Evolutionary conservation across 2,888 invertebrate genomes (phyloP).

Genomic region (Unio pictorum): DNA sequence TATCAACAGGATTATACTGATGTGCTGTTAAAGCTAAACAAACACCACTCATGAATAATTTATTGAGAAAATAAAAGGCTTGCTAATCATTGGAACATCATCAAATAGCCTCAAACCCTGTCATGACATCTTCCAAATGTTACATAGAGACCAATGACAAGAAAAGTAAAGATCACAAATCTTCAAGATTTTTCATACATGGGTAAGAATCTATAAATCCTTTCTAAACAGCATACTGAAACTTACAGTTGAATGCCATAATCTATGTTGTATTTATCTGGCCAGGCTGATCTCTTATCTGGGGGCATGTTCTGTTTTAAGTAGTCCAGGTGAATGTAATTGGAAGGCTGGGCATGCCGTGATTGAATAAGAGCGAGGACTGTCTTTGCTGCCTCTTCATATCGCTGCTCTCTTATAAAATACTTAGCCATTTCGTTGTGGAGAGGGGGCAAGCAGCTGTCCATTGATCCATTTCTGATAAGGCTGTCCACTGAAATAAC

Average conservation of each 20-base stretch:
- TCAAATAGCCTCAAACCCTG: no score
- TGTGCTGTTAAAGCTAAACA: no score
- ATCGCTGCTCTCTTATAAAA: constrained; percentile 21
- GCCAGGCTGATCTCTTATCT: constrained; percentile 18
- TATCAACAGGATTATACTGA: no score
- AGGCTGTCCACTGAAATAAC: constrained; percentile 24
- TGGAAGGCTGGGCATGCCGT: constrained; percentile 1
- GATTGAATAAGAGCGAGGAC: constrained; percentile 16
- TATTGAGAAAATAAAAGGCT: no score
- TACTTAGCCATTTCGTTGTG: constrained; percentile 23
- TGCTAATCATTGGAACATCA: no score
- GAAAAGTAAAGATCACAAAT: no score
- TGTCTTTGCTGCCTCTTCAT: constrained; percentile 14
- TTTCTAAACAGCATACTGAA: background rate
- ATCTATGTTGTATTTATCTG: constrained; percentile 31
- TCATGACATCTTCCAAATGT: no score
- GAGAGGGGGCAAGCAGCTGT: constrained; percentile 17
- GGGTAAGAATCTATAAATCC: background rate
- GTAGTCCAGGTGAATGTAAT: constrained; percentile 22
- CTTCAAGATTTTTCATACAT: no score
- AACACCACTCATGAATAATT: no score
- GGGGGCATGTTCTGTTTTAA: constrained; percentile 13
- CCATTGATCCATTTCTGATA: constrained; percentile 24
- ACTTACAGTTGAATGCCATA: constrained; percentile 39
- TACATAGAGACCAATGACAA: no score